Conservation (phyloP, 2,797 vertebrate species). For the Geotrypetes seraphini region DNA sequence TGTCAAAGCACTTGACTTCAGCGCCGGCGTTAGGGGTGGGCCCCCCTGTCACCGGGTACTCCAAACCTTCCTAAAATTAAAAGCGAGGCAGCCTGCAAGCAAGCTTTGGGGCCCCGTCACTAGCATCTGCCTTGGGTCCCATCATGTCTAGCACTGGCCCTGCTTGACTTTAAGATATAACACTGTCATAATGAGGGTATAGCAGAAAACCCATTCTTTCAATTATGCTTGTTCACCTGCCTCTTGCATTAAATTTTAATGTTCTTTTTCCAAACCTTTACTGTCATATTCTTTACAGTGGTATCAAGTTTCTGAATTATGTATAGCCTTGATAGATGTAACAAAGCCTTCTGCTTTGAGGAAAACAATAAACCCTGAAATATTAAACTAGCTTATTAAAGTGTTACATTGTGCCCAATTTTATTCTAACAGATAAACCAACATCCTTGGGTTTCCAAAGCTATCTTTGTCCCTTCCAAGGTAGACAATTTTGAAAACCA, state of each 20-base stretch:
- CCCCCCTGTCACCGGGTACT: no score
- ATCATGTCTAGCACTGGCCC: no score
- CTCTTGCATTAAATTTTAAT: conserved; percentile 35
- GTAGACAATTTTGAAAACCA: background rate
- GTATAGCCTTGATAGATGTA: conserved; percentile 14
- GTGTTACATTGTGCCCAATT: background rate
- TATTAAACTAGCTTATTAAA: conserved; percentile 25
- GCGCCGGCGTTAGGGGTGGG: no score
- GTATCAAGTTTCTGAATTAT: conserved; percentile 42
- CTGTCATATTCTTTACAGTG: conserved; percentile 27
- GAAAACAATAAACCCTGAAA: conserved; percentile 33
- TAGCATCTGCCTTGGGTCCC: no score
- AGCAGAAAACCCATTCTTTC: conserved; percentile 13
- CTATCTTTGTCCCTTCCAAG: no score
- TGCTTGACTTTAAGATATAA: no score
- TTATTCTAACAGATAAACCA: background rate
- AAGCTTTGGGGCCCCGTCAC: no score
- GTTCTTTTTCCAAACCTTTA: conserved; percentile 20
- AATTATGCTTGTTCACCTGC: conserved; percentile 15
- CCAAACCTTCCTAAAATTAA: no score
- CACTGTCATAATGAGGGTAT: background rate
- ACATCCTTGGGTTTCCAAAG: background rate
- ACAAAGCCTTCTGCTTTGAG: conserved; percentile 23
- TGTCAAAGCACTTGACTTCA: no score
- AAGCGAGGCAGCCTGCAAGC: no score